Base-by-base conservation (phyloP, 2,888 invertebrate species). In the Pharmacophagus antenor region DNA sequence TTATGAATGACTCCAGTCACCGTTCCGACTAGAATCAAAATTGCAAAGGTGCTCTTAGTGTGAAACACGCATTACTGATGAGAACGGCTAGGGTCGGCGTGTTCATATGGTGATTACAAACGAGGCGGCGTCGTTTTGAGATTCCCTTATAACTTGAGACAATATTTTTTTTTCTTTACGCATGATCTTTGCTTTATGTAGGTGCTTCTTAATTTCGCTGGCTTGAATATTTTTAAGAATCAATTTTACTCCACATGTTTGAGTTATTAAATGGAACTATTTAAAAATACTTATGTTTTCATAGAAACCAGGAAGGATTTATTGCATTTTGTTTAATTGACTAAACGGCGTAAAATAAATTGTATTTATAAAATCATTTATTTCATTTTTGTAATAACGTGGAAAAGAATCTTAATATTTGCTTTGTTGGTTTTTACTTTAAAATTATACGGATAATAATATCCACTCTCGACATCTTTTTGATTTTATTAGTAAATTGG, bases 31-130 rank as follows among this genome's bases (percentile, higher is more conserved):
- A 65, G 74, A 73, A 70, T 76, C 75, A 70, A 72, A 79, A 77
- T 80, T 74, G 78, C 79, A 80, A 77, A 79, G 77, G 79, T 76
- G 72, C 58, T 69, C 37, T 67, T 66, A 63, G 68, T 64, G 71
- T 65, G 70, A 70, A 70, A 63, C 68, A 69, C 68, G 73, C 74
- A 72, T 75, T 70, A 66, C 63, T 70, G 74, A 80, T 80, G 77
- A 76, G 76, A n/a, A 74, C 74, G 73, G 63, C 75, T 71, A 70
- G 69, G 72, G 60, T 64, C 65, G 56, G 15, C 27, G 48, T 59
- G 61, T 62, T 65, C 66, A 70, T 70, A 73, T 70, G 72, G 72
- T 73, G 79, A 80, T 80, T 79, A 73, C 78, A 71, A 73, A 77
- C 70, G 76, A 71, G 70, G 60, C 65, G 57, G 55, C 56, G 27